These are phyloP conservation scores for Pterois miles DNA, from an alignment of 2,797 vertebrate species.

Conservation along the genomic window DNA sequence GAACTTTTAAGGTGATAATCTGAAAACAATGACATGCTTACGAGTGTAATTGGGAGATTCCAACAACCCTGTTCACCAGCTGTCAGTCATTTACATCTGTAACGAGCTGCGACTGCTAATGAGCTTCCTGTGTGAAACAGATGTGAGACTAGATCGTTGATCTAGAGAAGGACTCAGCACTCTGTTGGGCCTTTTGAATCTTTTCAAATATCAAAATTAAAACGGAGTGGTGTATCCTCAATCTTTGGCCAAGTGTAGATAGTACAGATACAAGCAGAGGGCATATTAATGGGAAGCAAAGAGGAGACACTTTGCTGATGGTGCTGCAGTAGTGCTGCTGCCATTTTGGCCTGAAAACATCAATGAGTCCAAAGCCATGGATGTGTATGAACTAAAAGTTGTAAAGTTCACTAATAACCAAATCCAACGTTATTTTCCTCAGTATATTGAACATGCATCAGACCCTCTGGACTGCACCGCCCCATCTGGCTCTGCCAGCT, in stretches of 20 bases:
- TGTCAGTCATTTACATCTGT: slow-evolving; percentile 1
- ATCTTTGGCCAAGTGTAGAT: neutral
- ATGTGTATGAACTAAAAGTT: too few relatives aligned
- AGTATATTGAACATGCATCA: too few relatives aligned
- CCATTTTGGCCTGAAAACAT: too few relatives aligned
- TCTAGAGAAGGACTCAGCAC: neutral
- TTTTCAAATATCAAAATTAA: neutral
- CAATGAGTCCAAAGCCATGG: too few relatives aligned
- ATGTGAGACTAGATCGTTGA: neutral
- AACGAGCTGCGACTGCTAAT: neutral
- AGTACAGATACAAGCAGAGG: neutral
- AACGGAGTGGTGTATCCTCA: neutral
- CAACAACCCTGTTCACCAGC: neutral
- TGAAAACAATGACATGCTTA: neutral
- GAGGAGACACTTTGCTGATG: too few relatives aligned
- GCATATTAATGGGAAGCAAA: neutral
- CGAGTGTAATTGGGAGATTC: neutral
- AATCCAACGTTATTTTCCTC: too few relatives aligned
- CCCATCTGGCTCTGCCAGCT: too few relatives aligned
- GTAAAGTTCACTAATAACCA: too few relatives aligned
- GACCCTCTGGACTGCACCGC: too few relatives aligned
- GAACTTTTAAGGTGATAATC: neutral
- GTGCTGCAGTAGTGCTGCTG: too few relatives aligned
- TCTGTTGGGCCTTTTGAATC: neutral
- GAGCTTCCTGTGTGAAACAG: neutral